A percentile compares a stretch with the other conserved stretches of the same genome.
These are phyloP conservation scores for Ceriagrion tenellum DNA, from an alignment of 2,888 invertebrate species.

Conservation along the genomic window DNA sequence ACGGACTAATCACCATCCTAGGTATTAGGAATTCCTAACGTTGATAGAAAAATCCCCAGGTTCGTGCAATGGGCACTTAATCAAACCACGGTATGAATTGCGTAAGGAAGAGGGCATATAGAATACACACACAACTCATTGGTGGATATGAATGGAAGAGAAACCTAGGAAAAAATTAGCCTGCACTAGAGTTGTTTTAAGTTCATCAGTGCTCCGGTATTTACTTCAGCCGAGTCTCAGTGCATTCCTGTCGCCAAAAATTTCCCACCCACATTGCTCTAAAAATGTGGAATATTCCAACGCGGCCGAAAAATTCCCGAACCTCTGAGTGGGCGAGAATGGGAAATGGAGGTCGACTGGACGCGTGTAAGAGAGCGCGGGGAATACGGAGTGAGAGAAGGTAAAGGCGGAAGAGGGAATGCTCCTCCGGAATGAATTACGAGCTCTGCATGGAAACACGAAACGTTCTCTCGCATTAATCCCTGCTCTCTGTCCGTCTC, in stretches of 20 bases:
- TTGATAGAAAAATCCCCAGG: too few relatives aligned
- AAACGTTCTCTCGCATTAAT: conserved; percentile 57
- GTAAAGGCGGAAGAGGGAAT: conserved; percentile 7
- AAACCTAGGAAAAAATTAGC: too few relatives aligned
- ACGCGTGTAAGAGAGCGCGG: neutral
- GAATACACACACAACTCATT: too few relatives aligned
- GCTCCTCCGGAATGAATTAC: conserved; percentile 53
- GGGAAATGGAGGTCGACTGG: neutral
- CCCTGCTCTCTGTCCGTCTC: conserved; percentile 23
- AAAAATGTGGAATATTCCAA: neutral
- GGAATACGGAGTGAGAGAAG: neutral
- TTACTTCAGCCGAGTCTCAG: too few relatives aligned
- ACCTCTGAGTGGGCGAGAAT: neutral
- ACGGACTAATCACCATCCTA: too few relatives aligned
- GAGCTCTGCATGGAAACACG: conserved; percentile 55
- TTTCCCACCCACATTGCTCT: neutral
- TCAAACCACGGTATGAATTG: too few relatives aligned
- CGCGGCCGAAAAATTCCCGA: neutral
- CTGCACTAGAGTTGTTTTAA: too few relatives aligned
- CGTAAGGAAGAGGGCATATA: too few relatives aligned
- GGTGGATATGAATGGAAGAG: too few relatives aligned
- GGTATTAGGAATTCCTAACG: too few relatives aligned
- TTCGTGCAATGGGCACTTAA: too few relatives aligned
- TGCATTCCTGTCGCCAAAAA: neutral
- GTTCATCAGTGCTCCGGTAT: too few relatives aligned